Conservation (phyloP, 2,113 vertebrate genomes). For the Corythornis vintsioides region DNA sequence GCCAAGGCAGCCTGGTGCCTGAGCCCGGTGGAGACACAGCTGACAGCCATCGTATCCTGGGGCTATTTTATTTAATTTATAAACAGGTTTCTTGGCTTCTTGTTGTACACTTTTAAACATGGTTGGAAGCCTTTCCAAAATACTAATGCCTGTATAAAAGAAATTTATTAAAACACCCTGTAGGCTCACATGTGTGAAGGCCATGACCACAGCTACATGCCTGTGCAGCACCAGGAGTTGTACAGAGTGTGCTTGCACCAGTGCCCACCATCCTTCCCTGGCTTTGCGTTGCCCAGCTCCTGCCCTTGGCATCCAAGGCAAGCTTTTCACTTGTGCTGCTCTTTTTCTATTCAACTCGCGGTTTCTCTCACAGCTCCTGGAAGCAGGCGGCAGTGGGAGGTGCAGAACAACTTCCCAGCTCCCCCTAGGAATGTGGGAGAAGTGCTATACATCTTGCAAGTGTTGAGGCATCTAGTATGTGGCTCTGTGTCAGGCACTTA, state of each 20-base stretch:
- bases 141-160: not conserved
- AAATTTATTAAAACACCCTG: not conserved
- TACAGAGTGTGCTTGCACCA: accelerated
- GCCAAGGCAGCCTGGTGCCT: not conserved
- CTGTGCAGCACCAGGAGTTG: accelerated
- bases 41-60: not conserved
- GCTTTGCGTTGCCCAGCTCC: not conserved
- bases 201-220: accelerated
- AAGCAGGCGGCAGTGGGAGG: constrained; percentile 13
- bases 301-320: not conserved
- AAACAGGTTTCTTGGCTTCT: not conserved
- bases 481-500: not conserved
- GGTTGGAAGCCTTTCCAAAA: not conserved
- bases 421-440: not conserved
- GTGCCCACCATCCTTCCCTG: not conserved
- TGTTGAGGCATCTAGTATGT: not conserved
- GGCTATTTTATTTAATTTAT: not conserved
- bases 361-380: not conserved
- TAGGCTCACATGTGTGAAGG: accelerated
- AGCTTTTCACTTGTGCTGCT: not conserved
- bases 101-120: not conserved
- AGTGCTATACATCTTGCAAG: not conserved
- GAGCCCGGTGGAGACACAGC: not conserved
- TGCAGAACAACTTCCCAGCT: not conserved
- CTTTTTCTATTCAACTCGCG: not conserved